Percentiles rank a stretch among this genome's conserved stretches.
Evolutionary conservation across 2,888 invertebrate species (phyloP).

Genomic region (Shargacucullia verbasci): DNA sequence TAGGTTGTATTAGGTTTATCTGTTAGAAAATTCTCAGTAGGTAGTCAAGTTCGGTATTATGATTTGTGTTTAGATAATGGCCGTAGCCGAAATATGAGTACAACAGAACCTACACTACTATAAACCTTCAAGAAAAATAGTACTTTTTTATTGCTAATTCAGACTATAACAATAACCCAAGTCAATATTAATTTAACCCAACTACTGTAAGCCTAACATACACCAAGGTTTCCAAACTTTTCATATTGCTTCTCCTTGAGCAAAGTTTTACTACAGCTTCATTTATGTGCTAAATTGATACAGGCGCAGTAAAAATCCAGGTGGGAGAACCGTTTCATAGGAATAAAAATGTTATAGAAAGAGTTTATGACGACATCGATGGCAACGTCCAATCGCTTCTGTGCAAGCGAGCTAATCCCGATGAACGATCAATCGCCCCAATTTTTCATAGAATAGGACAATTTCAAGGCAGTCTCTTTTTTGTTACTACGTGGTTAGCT

Average conservation of each 20-base stretch:
- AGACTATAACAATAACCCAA: no score
- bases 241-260: constrained; percentile 15
- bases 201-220: constrained; percentile 5
- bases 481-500: no score
- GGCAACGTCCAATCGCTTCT: constrained; percentile 16
- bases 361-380: constrained; percentile 24
- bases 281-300: constrained; percentile 46
- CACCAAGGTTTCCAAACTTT: constrained; percentile 25
- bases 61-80: no score
- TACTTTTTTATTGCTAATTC: no score
- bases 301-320: constrained; percentile 45
- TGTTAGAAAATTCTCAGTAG: no score
- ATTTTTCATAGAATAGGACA: neutral
- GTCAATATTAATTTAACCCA: constrained; percentile 25
- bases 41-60: no score
- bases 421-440: neutral
- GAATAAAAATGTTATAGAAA: constrained; percentile 36
- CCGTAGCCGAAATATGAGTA: no score
- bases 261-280: constrained; percentile 31
- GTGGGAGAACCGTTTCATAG: constrained; percentile 25
- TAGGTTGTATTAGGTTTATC: no score
- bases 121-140: no score
- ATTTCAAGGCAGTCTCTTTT: no score
- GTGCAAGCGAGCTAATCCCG: constrained; percentile 1
- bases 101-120: no score